A percentile compares a stretch with the other conserved stretches of the same genome.
phyloP scores from a whole-genome alignment of 2,113 vertebrate species.

The Ploceus nigricollis region DNA sequence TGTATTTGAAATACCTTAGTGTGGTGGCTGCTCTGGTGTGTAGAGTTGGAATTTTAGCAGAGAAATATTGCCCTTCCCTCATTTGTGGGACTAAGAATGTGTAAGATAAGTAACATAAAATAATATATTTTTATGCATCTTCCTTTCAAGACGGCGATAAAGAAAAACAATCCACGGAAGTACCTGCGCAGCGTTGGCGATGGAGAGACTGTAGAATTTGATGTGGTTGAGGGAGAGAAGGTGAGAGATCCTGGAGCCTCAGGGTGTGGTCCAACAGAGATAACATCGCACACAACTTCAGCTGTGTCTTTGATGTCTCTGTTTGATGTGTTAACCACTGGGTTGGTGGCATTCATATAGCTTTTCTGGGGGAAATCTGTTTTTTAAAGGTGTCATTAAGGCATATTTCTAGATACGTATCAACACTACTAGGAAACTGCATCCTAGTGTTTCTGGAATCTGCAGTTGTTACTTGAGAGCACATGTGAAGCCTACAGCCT shows the following conservation, averaged over 20 bases:
- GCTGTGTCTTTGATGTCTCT: neutral
- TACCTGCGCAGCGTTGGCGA: constrained; percentile 95
- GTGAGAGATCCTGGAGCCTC: constrained; percentile 44
- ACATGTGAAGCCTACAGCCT: neutral
- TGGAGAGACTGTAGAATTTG: constrained; percentile 94
- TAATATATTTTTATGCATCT: neutral
- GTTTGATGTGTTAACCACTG: neutral
- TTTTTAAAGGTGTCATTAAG: neutral
- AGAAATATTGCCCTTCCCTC: neutral
- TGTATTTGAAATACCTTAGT: neutral
- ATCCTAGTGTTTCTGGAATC: neutral
- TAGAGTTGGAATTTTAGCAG: neutral
- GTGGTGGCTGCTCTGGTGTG: neutral
- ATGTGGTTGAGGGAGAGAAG: constrained; percentile 93
- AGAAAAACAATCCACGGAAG: constrained; percentile 96
- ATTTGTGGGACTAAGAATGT: neutral
- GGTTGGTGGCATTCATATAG: neutral
- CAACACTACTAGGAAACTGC: neutral
- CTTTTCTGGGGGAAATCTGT: neutral
- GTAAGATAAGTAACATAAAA: neutral
- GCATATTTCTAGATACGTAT: neutral
- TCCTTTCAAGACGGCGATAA: constrained; percentile 86
- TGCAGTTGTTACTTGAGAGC: neutral
- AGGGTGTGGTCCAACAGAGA: neutral
- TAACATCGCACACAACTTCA: neutral